These are phyloP conservation scores for Formica exsecta DNA, from an alignment of 1,140 invertebrate genomes.

Conservation along the genomic window DNA sequence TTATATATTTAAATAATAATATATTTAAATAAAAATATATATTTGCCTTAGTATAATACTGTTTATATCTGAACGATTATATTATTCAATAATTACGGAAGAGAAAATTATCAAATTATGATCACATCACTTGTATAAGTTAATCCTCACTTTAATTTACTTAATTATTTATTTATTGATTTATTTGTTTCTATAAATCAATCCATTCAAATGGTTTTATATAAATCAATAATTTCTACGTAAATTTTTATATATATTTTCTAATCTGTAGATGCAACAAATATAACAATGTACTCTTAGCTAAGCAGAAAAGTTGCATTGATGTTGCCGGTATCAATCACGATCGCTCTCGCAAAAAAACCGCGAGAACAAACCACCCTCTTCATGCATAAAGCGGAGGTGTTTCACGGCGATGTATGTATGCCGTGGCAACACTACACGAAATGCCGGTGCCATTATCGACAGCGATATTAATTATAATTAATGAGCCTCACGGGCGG, in stretches of 20 bases:
- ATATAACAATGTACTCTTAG: neutral
- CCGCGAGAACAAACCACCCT: slow-evolving; percentile 9
- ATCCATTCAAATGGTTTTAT: neutral
- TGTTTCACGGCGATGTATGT: slow-evolving; percentile 45
- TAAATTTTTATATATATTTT: neutral
- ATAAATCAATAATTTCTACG: neutral
- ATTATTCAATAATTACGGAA: slow-evolving; percentile 10
- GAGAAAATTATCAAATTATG: slow-evolving; percentile 4
- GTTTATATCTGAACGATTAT: neutral
- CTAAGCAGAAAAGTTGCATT: slow-evolving; percentile 5
- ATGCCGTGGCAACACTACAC: slow-evolving; percentile 49
- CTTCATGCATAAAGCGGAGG: slow-evolving; percentile 38
- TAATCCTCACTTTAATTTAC: slow-evolving; percentile 9
- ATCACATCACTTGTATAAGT: neutral
- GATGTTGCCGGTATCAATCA: slow-evolving; percentile 23
- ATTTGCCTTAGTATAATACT: neutral
- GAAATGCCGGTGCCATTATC: slow-evolving; percentile 64
- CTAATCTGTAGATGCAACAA: neutral
- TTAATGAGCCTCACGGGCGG: slow-evolving; percentile 60
- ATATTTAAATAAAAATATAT: neutral
- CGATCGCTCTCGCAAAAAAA: slow-evolving; percentile 40
- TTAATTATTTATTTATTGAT: slow-evolving; percentile 12
- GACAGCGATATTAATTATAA: slow-evolving; percentile 73
- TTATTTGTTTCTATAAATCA: neutral
- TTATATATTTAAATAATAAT: neutral